phyloP scores from a whole-genome alignment of 2,797 vertebrate genomes.

The Rhyacichthys aspro region DNA sequence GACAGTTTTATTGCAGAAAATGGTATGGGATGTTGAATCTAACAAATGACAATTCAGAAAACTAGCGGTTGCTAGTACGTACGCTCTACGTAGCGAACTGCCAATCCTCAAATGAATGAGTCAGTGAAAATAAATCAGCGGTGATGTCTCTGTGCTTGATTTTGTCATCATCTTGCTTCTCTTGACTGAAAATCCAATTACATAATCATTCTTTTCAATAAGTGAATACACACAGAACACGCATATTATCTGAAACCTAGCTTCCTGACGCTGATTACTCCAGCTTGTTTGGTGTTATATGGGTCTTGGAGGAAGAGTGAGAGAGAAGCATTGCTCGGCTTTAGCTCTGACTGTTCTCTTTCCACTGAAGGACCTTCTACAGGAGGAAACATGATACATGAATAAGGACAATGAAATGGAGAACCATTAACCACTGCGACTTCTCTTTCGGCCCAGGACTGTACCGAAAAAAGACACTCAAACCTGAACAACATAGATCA shows the following conservation, averaged over 20 bases:
- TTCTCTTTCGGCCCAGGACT: conserved; percentile 37
- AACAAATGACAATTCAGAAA: conserved; percentile 34
- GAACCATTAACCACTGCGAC: conserved; percentile 17
- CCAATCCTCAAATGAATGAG: conserved; percentile 32
- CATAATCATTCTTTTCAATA: background rate
- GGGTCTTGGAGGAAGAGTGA: conserved; percentile 39
- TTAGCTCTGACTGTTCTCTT: conserved; percentile 18
- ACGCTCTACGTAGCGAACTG: conserved; percentile 28
- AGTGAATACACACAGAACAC: conserved; percentile 12
- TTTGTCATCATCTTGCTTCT: conserved; percentile 9
- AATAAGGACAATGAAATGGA: conserved; percentile 25
- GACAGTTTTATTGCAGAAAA: conserved; percentile 26
- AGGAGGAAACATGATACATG: conserved; percentile 19
- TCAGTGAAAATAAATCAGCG: conserved; percentile 5
- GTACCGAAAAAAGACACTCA: conserved; percentile 22
- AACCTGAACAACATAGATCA: conserved; percentile 34
- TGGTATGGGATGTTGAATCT: conserved; percentile 27
- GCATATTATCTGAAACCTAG: conserved; percentile 14
- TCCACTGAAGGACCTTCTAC: conserved; percentile 32
- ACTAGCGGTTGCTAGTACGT: conserved; percentile 17
- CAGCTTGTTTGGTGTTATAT: conserved; percentile 35
- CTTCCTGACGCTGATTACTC: conserved; percentile 7
- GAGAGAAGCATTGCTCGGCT: conserved; percentile 3
- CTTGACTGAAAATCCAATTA: background rate
- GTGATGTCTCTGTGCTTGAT: conserved; percentile 2